Conservation (phyloP, 2,797 vertebrate genomes). For the Melopsittacus undulatus region DNA sequence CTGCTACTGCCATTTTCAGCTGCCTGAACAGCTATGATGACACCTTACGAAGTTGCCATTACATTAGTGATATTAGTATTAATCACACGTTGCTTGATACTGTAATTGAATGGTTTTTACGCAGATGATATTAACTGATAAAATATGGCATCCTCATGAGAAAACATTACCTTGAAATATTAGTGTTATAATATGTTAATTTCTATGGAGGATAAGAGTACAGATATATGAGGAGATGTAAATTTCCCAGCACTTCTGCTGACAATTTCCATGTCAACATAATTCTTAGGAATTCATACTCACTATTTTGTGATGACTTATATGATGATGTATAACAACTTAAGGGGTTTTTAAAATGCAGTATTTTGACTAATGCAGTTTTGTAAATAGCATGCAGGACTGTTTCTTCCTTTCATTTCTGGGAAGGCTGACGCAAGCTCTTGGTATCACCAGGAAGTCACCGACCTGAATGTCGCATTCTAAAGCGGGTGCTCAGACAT, state of each 20-base stretch:
- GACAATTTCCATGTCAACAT: slow-evolving; percentile 83
- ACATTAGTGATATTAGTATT: slow-evolving; percentile 68
- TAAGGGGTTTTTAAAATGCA: slow-evolving; percentile 83
- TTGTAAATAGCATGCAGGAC: slow-evolving; percentile 78
- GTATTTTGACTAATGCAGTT: slow-evolving; percentile 82
- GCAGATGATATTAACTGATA: slow-evolving; percentile 81
- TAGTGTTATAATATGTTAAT: slow-evolving; percentile 84
- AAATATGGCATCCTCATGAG: slow-evolving; percentile 82
- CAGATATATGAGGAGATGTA: slow-evolving; percentile 81
- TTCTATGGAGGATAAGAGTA: slow-evolving; percentile 75
- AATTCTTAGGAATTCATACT: slow-evolving; percentile 80
- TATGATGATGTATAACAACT: slow-evolving; percentile 85
- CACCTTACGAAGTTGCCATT: slow-evolving; percentile 57
- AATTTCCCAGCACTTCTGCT: slow-evolving; percentile 80
- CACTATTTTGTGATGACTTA: slow-evolving; percentile 82
- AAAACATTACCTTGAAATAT: slow-evolving; percentile 87
- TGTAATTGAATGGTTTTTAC: slow-evolving; percentile 81
- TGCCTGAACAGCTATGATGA: slow-evolving; percentile 14
- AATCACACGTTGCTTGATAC: slow-evolving; percentile 78
- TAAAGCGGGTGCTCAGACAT: background rate
- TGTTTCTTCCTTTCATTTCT: slow-evolving; percentile 62
- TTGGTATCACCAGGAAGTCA: slow-evolving; percentile 58
- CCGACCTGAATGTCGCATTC: slow-evolving; percentile 15
- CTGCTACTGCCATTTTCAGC: background rate
- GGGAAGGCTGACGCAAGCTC: slow-evolving; percentile 60